A percentile compares a stretch with the other conserved stretches of the same genome.
phyloP scores from a whole-genome alignment of 2,113 vertebrate species.

The Bombycilla garrulus region DNA sequence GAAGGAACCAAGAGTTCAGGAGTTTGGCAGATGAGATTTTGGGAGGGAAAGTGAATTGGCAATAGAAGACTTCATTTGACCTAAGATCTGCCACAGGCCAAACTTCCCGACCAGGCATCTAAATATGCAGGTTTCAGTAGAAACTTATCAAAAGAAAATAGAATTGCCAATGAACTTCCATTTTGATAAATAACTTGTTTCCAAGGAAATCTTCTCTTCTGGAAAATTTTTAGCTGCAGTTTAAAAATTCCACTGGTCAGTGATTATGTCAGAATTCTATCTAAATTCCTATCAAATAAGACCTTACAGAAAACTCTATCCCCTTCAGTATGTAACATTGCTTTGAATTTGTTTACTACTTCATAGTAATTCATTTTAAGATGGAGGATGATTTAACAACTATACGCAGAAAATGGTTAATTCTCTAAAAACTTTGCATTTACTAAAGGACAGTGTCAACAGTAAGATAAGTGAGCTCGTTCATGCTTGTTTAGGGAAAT shows the following conservation, averaged over 20 bases:
- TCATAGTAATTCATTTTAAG: background rate
- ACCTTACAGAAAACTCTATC: background rate
- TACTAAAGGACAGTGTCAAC: background rate
- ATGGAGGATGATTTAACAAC: background rate
- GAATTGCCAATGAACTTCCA: background rate
- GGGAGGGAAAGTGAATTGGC: background rate
- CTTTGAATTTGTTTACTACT: background rate
- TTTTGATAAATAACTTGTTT: background rate
- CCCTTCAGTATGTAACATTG: background rate
- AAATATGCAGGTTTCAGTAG: background rate
- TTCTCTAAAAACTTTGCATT: background rate
- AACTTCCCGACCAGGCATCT: background rate
- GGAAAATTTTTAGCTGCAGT: background rate
- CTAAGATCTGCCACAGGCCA: background rate
- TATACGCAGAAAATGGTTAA: background rate
- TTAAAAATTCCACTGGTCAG: background rate
- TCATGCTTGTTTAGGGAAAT: slow-evolving; percentile 57
- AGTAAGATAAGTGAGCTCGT: slow-evolving; percentile 30
- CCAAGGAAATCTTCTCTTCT: background rate
- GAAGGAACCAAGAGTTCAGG: background rate
- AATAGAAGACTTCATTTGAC: background rate
- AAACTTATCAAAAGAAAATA: background rate
- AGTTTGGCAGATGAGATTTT: background rate
- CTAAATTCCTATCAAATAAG: background rate
- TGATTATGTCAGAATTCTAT: background rate